Evolutionary conservation across 2,113 vertebrate genomes (phyloP), one percentile per base, ranked within the genome.

Genomic region (Progne subis): DNA sequence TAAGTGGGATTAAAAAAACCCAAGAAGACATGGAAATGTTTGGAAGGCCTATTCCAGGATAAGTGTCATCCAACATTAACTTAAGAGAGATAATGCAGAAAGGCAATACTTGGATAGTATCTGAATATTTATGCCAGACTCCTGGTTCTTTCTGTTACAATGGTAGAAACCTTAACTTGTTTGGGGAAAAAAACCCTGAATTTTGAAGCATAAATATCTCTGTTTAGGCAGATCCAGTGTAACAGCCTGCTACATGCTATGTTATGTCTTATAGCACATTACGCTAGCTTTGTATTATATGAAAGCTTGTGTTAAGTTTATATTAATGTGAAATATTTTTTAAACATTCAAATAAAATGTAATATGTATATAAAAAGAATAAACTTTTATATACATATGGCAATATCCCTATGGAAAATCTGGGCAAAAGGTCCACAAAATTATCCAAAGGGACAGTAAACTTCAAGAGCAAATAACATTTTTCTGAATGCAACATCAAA

Each of bases 181-280:
- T 29, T 34, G 20, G 26, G 19, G 78, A 81, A 64, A 55, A 56
- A 43, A 75, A 80, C 18, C 32, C 24, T 56, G 49, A 92, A 82
- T 47, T 71, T 23, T 86, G 43, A 87, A 39, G 37, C 8, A 67
- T 6, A 32, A 26, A 24, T 70, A 61, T 57, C 26, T 31, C 1
- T 2, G 21, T 9, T 28, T 20, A 71, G 20, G 24, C 13, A 83
- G 28, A 69, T 67, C 57, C 52, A 26, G 12, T 46, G 13, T 28
- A 74, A n/a, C 5, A 52, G 10, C 19, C 29, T 50, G 16, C 19
- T 34, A 3, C 37, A 9, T 8, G 13, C 19, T 41, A 1, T 0
- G 0, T 46, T 65, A 31, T 13, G 7, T 43, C n/a, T 55, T 46
- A 37, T 31, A 8, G 24, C 31, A 80, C 2, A 32, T 32, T 55